Conservation (phyloP, 2,113 vertebrate species). For the Notarius lentiginosus region DNA sequence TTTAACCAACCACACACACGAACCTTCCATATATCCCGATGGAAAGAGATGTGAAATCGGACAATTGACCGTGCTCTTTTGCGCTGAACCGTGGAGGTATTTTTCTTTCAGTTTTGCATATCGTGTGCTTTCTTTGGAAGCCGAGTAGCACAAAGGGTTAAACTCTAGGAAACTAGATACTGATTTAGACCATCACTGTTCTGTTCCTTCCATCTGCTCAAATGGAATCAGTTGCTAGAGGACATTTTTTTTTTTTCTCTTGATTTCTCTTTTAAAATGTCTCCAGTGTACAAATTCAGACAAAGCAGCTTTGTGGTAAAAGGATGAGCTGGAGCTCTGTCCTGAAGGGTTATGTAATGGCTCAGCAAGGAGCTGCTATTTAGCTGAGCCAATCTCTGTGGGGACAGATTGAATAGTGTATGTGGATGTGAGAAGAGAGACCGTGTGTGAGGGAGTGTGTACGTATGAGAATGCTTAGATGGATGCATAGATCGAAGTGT, state of each 20-base stretch:
- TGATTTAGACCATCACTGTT: slow-evolving; percentile 11
- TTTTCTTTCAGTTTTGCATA: not conserved
- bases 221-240: not conserved
- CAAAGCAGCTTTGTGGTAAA: slow-evolving; percentile 30
- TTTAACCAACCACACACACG: not conserved
- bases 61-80: not conserved
- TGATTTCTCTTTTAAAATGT: not conserved
- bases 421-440: not conserved
- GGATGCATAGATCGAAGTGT: slow-evolving; percentile 45
- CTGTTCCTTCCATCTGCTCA: slow-evolving; percentile 18
- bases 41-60: not conserved
- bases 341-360: slow-evolving; percentile 35
- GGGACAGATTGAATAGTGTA: slow-evolving; percentile 36
- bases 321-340: slow-evolving; percentile 34
- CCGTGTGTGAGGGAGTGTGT: not conserved
- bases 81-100: not conserved
- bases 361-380: slow-evolving; percentile 35
- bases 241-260: not conserved
- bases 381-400: slow-evolving; percentile 16
- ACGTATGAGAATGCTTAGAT: slow-evolving; percentile 6
- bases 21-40: not conserved
- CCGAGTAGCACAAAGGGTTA: not conserved
- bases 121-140: not conserved
- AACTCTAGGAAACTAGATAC: slow-evolving; percentile 1
- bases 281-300: slow-evolving; percentile 6